These are phyloP conservation scores for Acipenser transmontanus DNA, from an alignment of 2,797 vertebrate genomes.

Conservation along the genomic window DNA sequence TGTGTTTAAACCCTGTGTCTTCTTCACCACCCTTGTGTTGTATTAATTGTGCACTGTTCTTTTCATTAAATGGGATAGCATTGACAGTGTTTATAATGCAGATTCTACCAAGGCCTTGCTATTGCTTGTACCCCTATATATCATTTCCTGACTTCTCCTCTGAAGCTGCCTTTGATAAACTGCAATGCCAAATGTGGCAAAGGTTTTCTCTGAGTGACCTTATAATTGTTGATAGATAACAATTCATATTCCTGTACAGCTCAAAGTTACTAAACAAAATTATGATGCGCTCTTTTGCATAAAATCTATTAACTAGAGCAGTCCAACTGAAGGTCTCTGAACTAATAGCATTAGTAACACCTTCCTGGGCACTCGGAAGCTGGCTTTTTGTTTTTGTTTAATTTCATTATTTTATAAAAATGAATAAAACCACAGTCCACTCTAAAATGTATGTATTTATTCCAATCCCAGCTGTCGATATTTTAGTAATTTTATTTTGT, in stretches of 20 bases:
- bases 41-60: too few relatives aligned
- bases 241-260: constrained; percentile 20
- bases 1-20: too few relatives aligned
- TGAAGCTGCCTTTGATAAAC: constrained; percentile 23
- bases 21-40: too few relatives aligned
- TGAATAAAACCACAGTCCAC: too few relatives aligned
- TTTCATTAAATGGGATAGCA: too few relatives aligned
- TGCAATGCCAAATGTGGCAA: constrained; percentile 16
- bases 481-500: too few relatives aligned
- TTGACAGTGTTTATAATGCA: constrained; percentile 21
- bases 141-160: constrained; percentile 22
- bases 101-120: constrained; percentile 27
- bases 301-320: constrained; percentile 17
- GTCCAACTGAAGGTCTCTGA: not conserved
- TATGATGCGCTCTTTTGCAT: constrained; percentile 4
- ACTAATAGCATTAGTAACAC: too few relatives aligned
- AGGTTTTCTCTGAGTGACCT: constrained; percentile 26
- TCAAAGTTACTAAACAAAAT: not conserved
- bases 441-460: too few relatives aligned
- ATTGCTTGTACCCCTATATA: constrained; percentile 18
- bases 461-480: too few relatives aligned
- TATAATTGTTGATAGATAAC: constrained; percentile 30
- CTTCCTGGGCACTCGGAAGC: too few relatives aligned
- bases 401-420: too few relatives aligned
- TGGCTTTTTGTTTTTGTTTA: too few relatives aligned